Conservation (phyloP, 2,888 invertebrate species). For the Pardosa pseudoannulata region DNA sequence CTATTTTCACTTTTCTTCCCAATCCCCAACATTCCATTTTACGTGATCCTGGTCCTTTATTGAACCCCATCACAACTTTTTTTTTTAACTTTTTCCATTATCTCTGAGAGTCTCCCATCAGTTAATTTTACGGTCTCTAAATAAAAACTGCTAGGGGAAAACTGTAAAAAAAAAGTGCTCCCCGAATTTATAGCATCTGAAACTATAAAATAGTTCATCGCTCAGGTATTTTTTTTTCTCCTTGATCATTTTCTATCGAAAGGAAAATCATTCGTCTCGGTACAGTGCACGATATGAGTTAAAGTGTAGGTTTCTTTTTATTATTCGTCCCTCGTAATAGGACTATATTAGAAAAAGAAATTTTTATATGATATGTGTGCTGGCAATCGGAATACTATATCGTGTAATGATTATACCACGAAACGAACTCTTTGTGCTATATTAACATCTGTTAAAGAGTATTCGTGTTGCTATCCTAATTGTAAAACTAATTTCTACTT, state of each 20-base stretch:
- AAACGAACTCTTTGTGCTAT: no score
- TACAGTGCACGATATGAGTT: not conserved
- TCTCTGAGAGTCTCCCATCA: not conserved
- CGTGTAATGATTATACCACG: no score
- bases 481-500: no score
- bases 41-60: slow-evolving; percentile 8
- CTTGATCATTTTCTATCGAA: not conserved
- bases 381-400: no score
- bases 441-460: no score
- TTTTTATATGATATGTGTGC: no score
- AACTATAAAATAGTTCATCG: slow-evolving; percentile 70
- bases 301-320: not conserved
- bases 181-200: slow-evolving; percentile 26
- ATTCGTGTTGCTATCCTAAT: no score
- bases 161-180: not conserved
- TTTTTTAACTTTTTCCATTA: not conserved
- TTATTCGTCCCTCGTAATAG: no score
- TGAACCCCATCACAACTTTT: not conserved
- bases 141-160: slow-evolving; percentile 2
- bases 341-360: no score
- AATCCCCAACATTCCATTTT: slow-evolving; percentile 9
- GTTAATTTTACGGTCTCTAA: slow-evolving; percentile 15
- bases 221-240: not conserved
- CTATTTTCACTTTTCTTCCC: slow-evolving; percentile 7
- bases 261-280: not conserved